A percentile compares a stretch with the other conserved stretches of the same genome.
Evolutionary conservation across 2,888 invertebrate genomes (phyloP).

Genomic region (Drosophila hamatofila): DNA sequence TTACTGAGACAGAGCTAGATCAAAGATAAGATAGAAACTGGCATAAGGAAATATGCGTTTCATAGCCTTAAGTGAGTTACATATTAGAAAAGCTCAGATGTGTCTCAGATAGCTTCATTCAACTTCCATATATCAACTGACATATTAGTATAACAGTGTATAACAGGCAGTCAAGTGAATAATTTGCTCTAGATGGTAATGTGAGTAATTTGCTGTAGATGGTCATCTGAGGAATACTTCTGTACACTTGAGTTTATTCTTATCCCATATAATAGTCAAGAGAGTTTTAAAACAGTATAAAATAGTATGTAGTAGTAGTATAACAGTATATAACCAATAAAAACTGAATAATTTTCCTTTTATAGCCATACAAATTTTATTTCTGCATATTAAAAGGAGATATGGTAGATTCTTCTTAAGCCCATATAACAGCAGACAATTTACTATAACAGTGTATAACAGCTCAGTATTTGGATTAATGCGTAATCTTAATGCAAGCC

Average conservation of each 20-base stretch:
- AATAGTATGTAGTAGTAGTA: too few relatives aligned
- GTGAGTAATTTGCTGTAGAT: neutral
- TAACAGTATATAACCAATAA: neutral
- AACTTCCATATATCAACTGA: neutral
- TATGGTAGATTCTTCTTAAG: neutral
- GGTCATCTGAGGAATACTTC: neutral
- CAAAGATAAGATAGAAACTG: neutral
- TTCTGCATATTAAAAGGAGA: neutral
- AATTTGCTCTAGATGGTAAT: neutral
- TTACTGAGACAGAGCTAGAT: conserved; percentile 3
- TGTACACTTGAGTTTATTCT: neutral
- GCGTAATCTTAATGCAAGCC: neutral
- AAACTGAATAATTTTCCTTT: neutral
- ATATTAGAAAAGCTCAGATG: neutral
- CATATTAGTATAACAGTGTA: conserved; percentile 7
- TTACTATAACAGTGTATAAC: neutral
- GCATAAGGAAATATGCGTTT: neutral
- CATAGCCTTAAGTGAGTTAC: neutral
- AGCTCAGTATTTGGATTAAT: neutral
- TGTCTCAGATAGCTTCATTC: neutral
- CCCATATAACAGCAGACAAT: neutral
- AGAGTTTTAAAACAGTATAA: neutral
- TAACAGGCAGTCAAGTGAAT: neutral
- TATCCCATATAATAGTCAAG: neutral
- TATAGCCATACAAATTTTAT: neutral